Conservation (phyloP, 2,888 invertebrate genomes). For the Cephus sareptanus region DNA sequence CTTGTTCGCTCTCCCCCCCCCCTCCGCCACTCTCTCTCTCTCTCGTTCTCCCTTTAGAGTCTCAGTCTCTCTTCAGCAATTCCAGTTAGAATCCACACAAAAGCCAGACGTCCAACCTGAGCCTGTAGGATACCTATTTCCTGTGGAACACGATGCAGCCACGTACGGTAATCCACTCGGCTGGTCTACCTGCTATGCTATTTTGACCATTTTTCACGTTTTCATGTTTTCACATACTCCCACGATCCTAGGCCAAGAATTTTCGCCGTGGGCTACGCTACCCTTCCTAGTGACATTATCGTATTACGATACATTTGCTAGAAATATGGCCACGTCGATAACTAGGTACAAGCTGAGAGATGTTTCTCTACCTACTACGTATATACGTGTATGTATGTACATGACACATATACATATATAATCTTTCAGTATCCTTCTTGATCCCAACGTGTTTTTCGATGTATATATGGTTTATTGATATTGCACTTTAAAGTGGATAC, state of each 20-base stretch:
- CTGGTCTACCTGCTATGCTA: constrained; percentile 8
- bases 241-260: constrained; percentile 10
- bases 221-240: constrained; percentile 21
- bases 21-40: not conserved
- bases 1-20: not conserved
- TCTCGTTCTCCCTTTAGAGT: not conserved
- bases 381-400: not conserved
- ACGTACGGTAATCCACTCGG: not conserved
- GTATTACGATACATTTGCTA: constrained; percentile 20
- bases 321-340: constrained; percentile 21
- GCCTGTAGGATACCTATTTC: not conserved
- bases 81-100: constrained; percentile 20
- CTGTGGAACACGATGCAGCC: not conserved
- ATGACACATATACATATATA: constrained; percentile 7
- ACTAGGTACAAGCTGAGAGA: constrained; percentile 2
- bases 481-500: constrained; percentile 16
- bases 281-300: constrained; percentile 20
- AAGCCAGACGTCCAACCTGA: constrained; percentile 9
- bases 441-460: constrained; percentile 8
- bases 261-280: constrained; percentile 14
- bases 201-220: constrained; percentile 21
- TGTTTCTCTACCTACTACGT: not conserved
- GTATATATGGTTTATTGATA: constrained; percentile 19
- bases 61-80: constrained; percentile 5
- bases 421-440: constrained; percentile 15